Percentiles rank a stretch among this genome's conserved stretches.
Conservation (phyloP, 2,797 vertebrate species). For the Myotis planiceps region DNA sequence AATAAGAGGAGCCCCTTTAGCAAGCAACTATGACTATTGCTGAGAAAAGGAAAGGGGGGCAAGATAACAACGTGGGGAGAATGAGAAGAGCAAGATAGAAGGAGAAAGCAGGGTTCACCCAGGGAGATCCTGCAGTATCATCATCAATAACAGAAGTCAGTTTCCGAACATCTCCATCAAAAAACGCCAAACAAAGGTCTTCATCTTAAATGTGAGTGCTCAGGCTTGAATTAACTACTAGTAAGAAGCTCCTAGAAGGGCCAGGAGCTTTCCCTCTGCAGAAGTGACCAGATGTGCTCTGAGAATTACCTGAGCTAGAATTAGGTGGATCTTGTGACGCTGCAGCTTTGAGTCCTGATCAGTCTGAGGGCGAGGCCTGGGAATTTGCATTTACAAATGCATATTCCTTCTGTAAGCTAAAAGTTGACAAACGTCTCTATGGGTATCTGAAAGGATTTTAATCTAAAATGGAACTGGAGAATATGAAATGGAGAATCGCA, state of each 20-base stretch:
- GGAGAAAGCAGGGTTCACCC: neutral
- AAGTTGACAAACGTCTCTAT: neutral
- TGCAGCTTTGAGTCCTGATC: neutral
- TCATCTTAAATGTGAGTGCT: neutral
- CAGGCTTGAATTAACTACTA: neutral
- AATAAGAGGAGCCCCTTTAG: neutral
- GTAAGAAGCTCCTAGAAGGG: neutral
- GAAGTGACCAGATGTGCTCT: neutral
- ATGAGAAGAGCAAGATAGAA: neutral
- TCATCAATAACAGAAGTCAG: neutral
- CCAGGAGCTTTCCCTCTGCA: neutral
- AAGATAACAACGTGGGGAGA: neutral
- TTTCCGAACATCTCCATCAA: neutral
- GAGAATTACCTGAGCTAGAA: neutral
- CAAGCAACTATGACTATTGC: neutral
- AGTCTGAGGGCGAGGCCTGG: accelerated
- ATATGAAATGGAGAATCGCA: neutral
- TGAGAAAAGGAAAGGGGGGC: neutral
- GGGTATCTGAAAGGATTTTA: neutral
- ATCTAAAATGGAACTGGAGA: neutral
- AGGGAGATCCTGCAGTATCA: neutral
- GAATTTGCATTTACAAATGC: neutral
- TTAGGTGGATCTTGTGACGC: neutral
- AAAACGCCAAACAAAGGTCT: neutral
- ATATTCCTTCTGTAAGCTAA: neutral